Evolutionary conservation across 2,113 vertebrate genomes (phyloP).

Genomic region (Proterorhinus semilunaris): DNA sequence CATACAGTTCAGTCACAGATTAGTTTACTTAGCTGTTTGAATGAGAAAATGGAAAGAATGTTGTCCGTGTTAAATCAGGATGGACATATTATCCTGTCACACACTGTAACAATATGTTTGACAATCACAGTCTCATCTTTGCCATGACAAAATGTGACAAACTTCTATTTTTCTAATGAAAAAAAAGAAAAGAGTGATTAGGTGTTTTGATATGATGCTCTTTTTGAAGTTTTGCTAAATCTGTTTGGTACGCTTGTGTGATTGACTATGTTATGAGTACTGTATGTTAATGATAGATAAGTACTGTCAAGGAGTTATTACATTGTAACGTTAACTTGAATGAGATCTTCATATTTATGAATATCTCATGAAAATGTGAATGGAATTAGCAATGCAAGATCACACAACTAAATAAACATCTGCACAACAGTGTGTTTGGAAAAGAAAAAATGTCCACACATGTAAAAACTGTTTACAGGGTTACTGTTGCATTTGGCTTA

Average conservation of each 20-base stretch:
- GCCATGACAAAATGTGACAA: slow-evolving; percentile 55
- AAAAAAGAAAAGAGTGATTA: slow-evolving; percentile 19
- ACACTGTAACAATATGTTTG: slow-evolving; percentile 37
- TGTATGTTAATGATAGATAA: slow-evolving; percentile 36
- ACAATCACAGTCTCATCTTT: slow-evolving; percentile 42
- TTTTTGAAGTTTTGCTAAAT: slow-evolving; percentile 51
- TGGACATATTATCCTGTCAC: slow-evolving; percentile 21
- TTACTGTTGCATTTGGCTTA: neutral
- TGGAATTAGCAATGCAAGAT: neutral
- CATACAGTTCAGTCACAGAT: slow-evolving; percentile 17
- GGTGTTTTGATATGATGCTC: slow-evolving; percentile 62
- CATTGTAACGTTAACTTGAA: slow-evolving; percentile 63
- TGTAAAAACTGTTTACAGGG: slow-evolving; percentile 3
- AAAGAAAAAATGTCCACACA: neutral
- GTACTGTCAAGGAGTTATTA: slow-evolving; percentile 66
- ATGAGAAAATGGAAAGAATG: slow-evolving; percentile 37
- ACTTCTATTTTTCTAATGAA: slow-evolving; percentile 41
- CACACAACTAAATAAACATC: neutral
- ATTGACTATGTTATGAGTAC: slow-evolving; percentile 25
- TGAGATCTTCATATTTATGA: slow-evolving; percentile 35
- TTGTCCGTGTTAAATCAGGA: slow-evolving; percentile 52
- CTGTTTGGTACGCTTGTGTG: slow-evolving; percentile 32
- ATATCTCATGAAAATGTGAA: neutral
- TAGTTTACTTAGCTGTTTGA: slow-evolving; percentile 47
- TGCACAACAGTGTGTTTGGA: neutral